Evolutionary conservation across 2,113 vertebrate species (phyloP), one percentile per base, ranked within the genome.

Genomic region (Nanorana parkeri): DNA sequence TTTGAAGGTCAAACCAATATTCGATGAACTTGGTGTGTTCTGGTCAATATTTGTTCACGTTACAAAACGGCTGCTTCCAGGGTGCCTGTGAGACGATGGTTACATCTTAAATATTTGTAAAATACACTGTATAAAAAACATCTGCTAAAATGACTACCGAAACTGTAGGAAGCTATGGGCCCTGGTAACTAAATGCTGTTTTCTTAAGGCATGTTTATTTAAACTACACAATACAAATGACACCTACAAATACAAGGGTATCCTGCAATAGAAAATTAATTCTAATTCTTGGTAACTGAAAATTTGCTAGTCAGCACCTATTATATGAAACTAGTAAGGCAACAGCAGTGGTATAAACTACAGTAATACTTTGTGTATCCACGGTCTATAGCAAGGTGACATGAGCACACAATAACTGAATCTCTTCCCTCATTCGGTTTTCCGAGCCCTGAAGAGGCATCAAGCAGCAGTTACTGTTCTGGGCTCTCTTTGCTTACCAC

Each of bases 181-280:
- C 91, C 91, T 91, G 93, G 90, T 93, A 91, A 90, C 90, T 85
- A 84, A 89, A 83, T 86, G 64, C 80, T 85, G 81, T 56, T 26
- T 77, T 85, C 87, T 94, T 94, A 95, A 95, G 95, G 94, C 94
- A 95, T 94, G 91, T 93, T 92, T 93, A 92, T 92, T 91, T 89
- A 84, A 90, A 92, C 87, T 89, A 88, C 88, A 87, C 87, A 7
- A 6, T 92, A 94, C 89, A 93, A 92, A 94, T 93, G 85, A 89
- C 87, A 84, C 86, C 89, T 91, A 92, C 89, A 94, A 87, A 89
- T 90, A 91, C 92, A 93, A 92, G 92, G 93, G 92, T 84, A 88
- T 89, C 86, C 91, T 93, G 92, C 80, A 86, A 83, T 92, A 87
- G 84, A 91, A 92, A 83, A 84, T 55, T 89, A 88, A 89, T 92